Evolutionary conservation across 2,888 invertebrate genomes (phyloP).

Genomic region (Oscheius onirici): DNA sequence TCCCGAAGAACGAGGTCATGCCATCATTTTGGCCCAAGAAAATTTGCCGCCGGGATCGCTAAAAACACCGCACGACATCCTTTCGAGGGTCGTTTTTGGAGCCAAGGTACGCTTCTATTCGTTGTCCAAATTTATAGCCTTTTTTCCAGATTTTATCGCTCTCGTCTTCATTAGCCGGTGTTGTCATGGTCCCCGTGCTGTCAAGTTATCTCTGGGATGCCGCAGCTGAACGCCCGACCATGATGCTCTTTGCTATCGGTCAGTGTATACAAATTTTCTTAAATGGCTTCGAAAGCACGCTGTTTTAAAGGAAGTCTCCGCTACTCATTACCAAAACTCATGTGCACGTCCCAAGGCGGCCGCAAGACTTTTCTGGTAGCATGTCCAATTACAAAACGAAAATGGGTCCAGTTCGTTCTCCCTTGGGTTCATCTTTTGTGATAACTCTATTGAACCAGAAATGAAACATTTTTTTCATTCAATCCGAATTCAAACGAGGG

Average conservation of each 20-base stretch:
- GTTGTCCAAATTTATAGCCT: no score
- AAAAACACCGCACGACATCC: constrained; percentile 56
- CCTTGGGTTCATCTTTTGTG: no score
- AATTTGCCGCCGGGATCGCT: constrained; percentile 54
- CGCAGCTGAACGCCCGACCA: constrained; percentile 60
- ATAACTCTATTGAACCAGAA: no score
- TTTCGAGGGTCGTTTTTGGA: constrained; percentile 55
- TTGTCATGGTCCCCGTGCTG: constrained; percentile 66
- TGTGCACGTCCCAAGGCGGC: no score
- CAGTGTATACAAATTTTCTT: background rate
- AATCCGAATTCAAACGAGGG: no score
- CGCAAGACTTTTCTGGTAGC: no score
- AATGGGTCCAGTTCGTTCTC: no score
- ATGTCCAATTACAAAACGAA: no score
- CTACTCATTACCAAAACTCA: no score
- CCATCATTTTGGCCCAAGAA: constrained; percentile 54
- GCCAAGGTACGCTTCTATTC: no score
- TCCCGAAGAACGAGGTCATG: constrained; percentile 62
- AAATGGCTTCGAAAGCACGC: background rate
- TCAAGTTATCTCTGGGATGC: constrained; percentile 63
- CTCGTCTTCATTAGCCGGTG: constrained; percentile 63
- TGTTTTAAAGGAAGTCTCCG: no score
- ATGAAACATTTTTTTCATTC: no score
- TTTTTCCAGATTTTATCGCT: constrained; percentile 61
- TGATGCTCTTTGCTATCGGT: constrained; percentile 57